These are phyloP conservation scores for Sciurus niger DNA, from an alignment of 2,113 vertebrate species.

Conservation along the genomic window DNA sequence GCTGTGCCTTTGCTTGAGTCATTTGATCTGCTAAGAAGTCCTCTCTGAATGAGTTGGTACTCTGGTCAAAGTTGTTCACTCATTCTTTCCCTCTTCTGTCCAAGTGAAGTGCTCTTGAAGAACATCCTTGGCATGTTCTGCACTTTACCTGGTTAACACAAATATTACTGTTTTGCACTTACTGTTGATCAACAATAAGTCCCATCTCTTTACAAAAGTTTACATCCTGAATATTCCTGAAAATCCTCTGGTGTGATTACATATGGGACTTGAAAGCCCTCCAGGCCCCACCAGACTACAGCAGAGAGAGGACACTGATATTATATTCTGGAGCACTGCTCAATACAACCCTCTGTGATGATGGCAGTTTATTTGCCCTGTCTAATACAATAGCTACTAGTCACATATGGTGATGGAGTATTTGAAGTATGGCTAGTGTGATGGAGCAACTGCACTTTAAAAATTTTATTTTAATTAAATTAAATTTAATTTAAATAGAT, in stretches of 20 bases:
- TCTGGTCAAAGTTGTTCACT: neutral
- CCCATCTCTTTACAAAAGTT: neutral
- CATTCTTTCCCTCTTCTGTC: neutral
- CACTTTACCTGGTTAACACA: neutral
- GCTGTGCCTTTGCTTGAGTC: neutral
- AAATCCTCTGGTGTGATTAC: neutral
- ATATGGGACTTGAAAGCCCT: neutral
- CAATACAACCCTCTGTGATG: neutral
- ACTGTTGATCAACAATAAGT: neutral
- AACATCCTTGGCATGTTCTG: neutral
- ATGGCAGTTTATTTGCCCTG: neutral
- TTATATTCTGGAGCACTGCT: neutral
- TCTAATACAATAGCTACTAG: neutral
- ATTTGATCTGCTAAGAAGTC: neutral
- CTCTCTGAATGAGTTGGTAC: neutral
- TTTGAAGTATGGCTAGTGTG: neutral
- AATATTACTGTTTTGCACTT: neutral
- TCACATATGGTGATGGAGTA: neutral
- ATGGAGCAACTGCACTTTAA: neutral
- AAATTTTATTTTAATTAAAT: neutral
- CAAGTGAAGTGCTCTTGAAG: neutral
- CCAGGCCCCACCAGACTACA: neutral
- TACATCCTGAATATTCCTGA: neutral
- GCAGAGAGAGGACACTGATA: neutral
- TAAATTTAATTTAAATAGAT: conserved; percentile 19